Percentiles rank a stretch among this genome's conserved stretches.
These are phyloP conservation scores for Heliconius eleuchia DNA, from an alignment of 1,140 invertebrate species.

Conservation along the genomic window DNA sequence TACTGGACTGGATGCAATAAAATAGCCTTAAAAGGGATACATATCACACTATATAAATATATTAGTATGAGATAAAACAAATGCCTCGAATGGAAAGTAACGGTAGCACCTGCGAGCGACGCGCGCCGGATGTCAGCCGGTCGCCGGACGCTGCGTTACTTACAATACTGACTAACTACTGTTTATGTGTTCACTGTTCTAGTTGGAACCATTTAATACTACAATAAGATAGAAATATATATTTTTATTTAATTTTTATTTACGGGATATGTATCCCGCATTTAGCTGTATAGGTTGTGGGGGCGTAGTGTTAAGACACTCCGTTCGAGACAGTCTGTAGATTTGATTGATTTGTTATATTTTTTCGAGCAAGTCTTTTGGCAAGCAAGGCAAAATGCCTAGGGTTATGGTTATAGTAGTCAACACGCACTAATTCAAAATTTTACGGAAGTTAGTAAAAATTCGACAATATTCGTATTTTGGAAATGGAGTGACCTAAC, in stretches of 20 bases:
- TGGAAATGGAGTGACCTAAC: no score
- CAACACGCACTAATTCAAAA: no score
- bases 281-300: no score
- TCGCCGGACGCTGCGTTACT: not conserved
- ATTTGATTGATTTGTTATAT: no score
- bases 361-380: no score
- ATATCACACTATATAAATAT: not conserved
- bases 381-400: no score
- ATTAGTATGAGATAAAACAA: constrained; percentile 6
- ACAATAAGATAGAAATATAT: not conserved
- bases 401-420: no score
- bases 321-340: no score
- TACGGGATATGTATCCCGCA: not conserved
- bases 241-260: not conserved
- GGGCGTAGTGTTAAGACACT: no score
- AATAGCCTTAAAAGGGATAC: not conserved
- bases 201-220: not conserved
- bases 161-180: not conserved
- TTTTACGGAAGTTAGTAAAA: no score
- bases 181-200: not conserved
- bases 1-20: not conserved
- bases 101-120: not conserved
- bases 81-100: constrained; percentile 1
- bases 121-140: not conserved
- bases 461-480: no score